These are phyloP conservation scores for Megalops atlanticus DNA, from an alignment of 2,113 vertebrate species.

Conservation along the genomic window DNA sequence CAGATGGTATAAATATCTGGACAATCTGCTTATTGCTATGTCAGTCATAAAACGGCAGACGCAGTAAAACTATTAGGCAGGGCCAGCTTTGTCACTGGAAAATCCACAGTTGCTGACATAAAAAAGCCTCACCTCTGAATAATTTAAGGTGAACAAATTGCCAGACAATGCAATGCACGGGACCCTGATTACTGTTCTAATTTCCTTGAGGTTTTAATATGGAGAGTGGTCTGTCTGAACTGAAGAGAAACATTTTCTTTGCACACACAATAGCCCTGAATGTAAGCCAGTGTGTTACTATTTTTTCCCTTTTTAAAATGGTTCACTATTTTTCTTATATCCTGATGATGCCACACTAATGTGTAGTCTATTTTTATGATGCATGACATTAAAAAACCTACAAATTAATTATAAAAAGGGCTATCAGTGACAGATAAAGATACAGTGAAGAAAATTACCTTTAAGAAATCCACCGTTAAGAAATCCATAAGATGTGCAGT, in stretches of 20 bases:
- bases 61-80: constrained; percentile 88
- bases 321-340: too few species aligned
- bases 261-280: neutral
- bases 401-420: too few species aligned
- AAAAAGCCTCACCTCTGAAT: constrained; percentile 82
- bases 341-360: too few species aligned
- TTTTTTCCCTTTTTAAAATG: too few species aligned
- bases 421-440: too few species aligned
- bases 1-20: constrained; percentile 99
- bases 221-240: constrained; percentile 46
- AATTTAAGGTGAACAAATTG: constrained; percentile 88
- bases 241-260: neutral
- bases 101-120: constrained; percentile 81
- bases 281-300: too few species aligned
- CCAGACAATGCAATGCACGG: constrained; percentile 70
- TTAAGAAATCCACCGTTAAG: too few species aligned
- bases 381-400: too few species aligned
- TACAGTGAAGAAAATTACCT: too few species aligned
- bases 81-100: constrained; percentile 80
- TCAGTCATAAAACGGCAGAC: constrained; percentile 98
- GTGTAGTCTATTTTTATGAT: too few species aligned
- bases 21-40: constrained; percentile 99
- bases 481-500: too few species aligned
- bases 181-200: constrained; percentile 59
- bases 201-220: constrained; percentile 59